phyloP scores from a whole-genome alignment of 2,797 vertebrate genomes.

The Scolopax rusticola region DNA sequence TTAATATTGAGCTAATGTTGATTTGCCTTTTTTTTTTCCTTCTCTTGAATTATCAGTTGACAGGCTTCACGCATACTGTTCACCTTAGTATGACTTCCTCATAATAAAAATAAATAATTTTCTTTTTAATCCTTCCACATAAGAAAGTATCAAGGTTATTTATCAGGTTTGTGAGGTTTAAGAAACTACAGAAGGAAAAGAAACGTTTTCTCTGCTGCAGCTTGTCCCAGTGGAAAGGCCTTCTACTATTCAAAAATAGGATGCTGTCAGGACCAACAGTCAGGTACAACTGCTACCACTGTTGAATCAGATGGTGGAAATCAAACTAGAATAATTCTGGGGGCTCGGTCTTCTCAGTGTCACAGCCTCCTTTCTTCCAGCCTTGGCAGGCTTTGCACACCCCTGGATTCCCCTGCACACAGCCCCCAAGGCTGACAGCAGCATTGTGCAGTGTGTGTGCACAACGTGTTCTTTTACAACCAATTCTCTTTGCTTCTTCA shows the following conservation, averaged over 20 bases:
- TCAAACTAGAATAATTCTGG: not conserved
- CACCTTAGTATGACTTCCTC: not conserved
- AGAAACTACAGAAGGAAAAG: not conserved
- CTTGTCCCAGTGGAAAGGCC: not conserved
- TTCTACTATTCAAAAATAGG: not conserved
- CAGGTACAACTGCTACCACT: not conserved
- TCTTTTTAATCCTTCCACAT: not conserved
- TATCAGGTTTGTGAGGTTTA: not conserved
- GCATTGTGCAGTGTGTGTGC: fast-evolving
- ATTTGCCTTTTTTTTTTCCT: not conserved
- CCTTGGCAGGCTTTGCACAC: not conserved
- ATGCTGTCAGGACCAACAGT: not conserved
- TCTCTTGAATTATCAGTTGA: not conserved
- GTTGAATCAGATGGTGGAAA: not conserved
- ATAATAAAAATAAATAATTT: not conserved
- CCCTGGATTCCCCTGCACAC: no score
- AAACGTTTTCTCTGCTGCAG: not conserved
- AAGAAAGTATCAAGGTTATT: not conserved
- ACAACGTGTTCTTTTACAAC: not conserved
- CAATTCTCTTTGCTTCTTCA: not conserved
- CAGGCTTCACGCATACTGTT: not conserved
- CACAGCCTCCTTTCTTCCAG: not conserved
- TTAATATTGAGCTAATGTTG: not conserved
- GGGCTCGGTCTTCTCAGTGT: not conserved
- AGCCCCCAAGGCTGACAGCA: not conserved